Evolutionary conservation across 2,797 vertebrate species (phyloP), one percentile per base, ranked within the genome.

Genomic region (Paratrypauchen microcephalus): DNA sequence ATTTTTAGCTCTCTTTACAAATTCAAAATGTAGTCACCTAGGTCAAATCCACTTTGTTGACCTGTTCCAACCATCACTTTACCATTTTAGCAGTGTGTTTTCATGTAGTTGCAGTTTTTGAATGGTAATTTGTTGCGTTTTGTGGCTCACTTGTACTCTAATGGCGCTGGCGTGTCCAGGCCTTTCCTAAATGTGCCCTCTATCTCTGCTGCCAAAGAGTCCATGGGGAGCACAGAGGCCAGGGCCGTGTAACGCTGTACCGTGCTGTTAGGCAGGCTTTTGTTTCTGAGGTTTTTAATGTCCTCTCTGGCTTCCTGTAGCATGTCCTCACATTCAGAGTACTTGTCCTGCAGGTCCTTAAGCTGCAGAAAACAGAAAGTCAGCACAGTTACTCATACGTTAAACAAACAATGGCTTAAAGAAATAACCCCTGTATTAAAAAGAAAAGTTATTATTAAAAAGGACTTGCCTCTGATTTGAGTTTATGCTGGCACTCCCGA

Each of bases 121-220:
- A 7, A 32, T 5, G 6, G 32, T n/a, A 2, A 36, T 11, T 15
- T 60, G 30, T 6, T 64, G 41, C 28, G n/a, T n/a, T 26, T 30
- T 65, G 4, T 74, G 24, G 71, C 91, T 65, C 72, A 97, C 96
- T 86, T 96, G 90, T 94, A 95, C 66, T 96, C 94, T 0, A 93
- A 91, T n/a, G 92, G 91, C 0, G 91, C 79, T 5, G 92, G 92
- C 69, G 88, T 93, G 85, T 94, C 95, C 32, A 93, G 84, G 74
- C 95, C 92, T 86, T 94, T 97, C 63, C 95, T 93, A 83, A 95
- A 95, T 15, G 91, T 95, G 18, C 91, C 94, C 73, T 96, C 96
- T 65, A 96, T 96, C 90, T 97, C 96, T 1, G 95, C 94, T 0
- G 95, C 95, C 83, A 97, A 88, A 0, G 94, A 95, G 88, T 96